Percentiles rank a stretch among this genome's conserved stretches.
Conservation (phyloP, 2,797 vertebrate genomes). For the Pelochelys cantorii region DNA sequence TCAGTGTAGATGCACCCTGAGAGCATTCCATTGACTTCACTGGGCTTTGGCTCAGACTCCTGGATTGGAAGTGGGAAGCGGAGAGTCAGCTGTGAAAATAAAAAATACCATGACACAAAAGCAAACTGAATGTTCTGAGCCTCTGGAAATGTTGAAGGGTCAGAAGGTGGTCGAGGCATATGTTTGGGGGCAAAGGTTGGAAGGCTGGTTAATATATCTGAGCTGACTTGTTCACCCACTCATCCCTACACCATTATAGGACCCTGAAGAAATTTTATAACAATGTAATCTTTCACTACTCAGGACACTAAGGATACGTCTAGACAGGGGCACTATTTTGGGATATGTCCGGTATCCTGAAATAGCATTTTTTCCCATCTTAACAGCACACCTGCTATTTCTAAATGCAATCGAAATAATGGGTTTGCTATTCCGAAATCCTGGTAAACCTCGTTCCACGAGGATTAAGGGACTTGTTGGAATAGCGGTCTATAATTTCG, state of each 20-base stretch:
- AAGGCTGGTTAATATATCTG: background rate
- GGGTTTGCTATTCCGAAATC: too few species aligned
- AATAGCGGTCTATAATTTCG: too few species aligned
- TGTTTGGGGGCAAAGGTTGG: background rate
- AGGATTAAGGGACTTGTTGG: too few species aligned
- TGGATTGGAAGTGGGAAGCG: background rate
- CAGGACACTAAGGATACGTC: background rate
- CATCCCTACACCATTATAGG: background rate
- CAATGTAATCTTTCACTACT: background rate
- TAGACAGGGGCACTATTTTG: too few species aligned
- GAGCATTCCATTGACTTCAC: background rate
- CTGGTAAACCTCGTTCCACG: too few species aligned
- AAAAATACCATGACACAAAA: background rate
- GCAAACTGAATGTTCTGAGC: background rate
- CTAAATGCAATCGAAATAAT: too few species aligned
- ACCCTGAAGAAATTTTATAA: background rate
- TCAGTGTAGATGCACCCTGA: too few species aligned
- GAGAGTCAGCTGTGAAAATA: background rate
- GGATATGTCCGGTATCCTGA: too few species aligned
- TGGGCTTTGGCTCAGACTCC: background rate
- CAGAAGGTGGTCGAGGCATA: background rate
- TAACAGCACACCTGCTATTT: too few species aligned
- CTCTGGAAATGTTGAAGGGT: background rate
- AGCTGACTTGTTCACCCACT: background rate
- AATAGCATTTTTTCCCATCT: too few species aligned